A percentile compares a stretch with the other conserved stretches of the same genome.
Evolutionary conservation across 30 jellyfish, hydroid and myxozoan species (phyloP).

Genomic region (Hydractinia echinata): DNA sequence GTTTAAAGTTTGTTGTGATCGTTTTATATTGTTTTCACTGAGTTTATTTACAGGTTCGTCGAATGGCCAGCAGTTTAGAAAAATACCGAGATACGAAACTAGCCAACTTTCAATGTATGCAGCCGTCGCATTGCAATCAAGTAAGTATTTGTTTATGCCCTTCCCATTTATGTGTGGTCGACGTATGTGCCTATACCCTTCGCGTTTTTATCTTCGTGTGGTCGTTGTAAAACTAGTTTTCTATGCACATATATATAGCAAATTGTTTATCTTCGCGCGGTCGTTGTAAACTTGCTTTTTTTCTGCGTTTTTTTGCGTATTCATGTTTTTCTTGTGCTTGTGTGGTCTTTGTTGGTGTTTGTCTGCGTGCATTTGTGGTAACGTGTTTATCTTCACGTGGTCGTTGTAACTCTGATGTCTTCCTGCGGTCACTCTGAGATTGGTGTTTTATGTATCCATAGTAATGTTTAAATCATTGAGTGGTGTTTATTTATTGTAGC

Average conservation of each 20-base stretch:
- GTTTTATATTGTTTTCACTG: not conserved
- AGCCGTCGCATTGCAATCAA: constrained; percentile 25
- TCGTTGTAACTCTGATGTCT: too few relatives aligned
- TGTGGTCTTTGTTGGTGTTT: too few relatives aligned
- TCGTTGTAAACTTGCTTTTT: too few relatives aligned
- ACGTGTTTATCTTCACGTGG: too few relatives aligned
- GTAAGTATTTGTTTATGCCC: constrained; percentile 7
- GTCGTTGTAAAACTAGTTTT: too few relatives aligned
- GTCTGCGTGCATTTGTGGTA: too few relatives aligned
- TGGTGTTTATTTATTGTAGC: not conserved
- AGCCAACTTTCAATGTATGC: constrained; percentile 33
- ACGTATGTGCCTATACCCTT: not conserved
- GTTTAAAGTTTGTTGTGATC: not conserved
- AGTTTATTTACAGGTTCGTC: constrained; percentile 34
- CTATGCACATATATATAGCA: not conserved
- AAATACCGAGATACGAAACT: constrained; percentile 65
- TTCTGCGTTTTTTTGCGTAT: too few relatives aligned
- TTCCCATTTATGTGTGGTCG: too few relatives aligned
- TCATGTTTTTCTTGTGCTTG: too few relatives aligned
- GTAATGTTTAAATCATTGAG: too few relatives aligned
- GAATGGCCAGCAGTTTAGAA: constrained; percentile 65
- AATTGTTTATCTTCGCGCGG: not conserved
- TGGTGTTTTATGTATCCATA: too few relatives aligned
- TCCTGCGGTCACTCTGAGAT: too few relatives aligned
- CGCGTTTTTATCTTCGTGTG: not conserved